Evolutionary conservation across 2,888 invertebrate genomes (phyloP), one percentile per base, ranked within the genome.

Genomic region (Ferrisia virgata): DNA sequence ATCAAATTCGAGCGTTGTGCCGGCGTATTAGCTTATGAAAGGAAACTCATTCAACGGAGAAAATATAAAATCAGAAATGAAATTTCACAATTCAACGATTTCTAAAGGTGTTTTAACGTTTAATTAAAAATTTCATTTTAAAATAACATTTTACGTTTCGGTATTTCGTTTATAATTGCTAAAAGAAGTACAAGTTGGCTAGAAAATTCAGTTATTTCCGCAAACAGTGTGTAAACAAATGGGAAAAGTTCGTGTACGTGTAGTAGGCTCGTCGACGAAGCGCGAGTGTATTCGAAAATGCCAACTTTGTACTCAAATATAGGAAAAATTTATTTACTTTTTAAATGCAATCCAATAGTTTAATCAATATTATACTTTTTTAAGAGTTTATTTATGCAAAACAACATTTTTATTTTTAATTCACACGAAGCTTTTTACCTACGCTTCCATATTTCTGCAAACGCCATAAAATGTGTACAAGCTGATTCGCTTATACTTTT

Each of bases 1-100:
- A 80, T 80, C 80, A 80, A 80, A 80, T 80, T 80, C 47, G 53
- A 80, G 72, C 72, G 72, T 36, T 76, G 64, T 64, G 64, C 64
- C 64, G 64, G 64, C 72, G 72, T 76, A 76, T 76, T 76, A 36
- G 72, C 9, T 36, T 76, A 76, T 76, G 72, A 76, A 76, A 76
- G 72, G 36, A 36, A 76, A 76, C 31, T 8, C 36, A 76, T 76
- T 76, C 72, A n/a, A 76, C 72, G 72, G 5, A 76, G 72, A 36
- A 76, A 76, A 76, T 76, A 76, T 36, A 76, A 76, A 76, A 76
- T 76, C 72, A 76, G 72, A 36, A 76, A 76, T 36, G 72, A 76
- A 76, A 76, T 76, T 76, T 76, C 72, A 76, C 72, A 18, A 76
- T 76, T 76, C 72, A 22, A 76, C 72, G 36, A 76, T 36, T 76